These are phyloP conservation scores for Asarcornis scutulata DNA, from an alignment of 2,113 vertebrate genomes.

Conservation along the genomic window DNA sequence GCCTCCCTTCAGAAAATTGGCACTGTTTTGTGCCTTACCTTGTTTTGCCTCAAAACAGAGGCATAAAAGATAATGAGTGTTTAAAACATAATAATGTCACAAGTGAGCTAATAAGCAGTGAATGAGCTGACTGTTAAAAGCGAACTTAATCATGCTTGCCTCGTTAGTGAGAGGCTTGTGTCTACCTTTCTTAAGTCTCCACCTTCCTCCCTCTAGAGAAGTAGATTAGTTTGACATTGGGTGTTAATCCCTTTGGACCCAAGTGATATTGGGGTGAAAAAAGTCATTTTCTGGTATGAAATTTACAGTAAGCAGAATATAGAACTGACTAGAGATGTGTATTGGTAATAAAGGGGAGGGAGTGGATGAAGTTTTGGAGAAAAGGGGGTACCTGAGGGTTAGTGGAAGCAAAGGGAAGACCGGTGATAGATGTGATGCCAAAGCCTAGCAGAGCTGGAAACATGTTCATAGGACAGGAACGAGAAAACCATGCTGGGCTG, in stretches of 20 bases:
- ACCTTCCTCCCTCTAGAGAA: background rate
- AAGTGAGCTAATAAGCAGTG: slow-evolving; percentile 32
- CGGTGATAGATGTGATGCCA: background rate
- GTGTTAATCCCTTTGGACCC: background rate
- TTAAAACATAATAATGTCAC: slow-evolving; percentile 38
- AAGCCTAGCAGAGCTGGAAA: background rate
- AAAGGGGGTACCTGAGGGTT: background rate
- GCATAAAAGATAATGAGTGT: slow-evolving; percentile 42
- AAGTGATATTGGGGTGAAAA: background rate
- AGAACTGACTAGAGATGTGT: background rate
- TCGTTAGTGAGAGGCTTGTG: slow-evolving; percentile 27
- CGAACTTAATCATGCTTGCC: slow-evolving; percentile 10
- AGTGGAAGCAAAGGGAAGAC: background rate
- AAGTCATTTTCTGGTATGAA: background rate
- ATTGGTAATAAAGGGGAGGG: background rate
- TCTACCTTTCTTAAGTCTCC: slow-evolving; percentile 12
- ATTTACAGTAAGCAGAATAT: background rate
- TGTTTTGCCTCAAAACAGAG: slow-evolving; percentile 46
- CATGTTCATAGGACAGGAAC: background rate
- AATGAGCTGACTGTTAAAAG: slow-evolving; percentile 24
- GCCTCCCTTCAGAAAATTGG: background rate
- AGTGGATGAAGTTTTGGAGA: background rate
- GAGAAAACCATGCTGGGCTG: background rate
- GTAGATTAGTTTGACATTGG: background rate
- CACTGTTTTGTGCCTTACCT: slow-evolving; percentile 30